Base-by-base conservation (phyloP, 2,797 vertebrate species). In the Urocyon cinereoargenteus region DNA sequence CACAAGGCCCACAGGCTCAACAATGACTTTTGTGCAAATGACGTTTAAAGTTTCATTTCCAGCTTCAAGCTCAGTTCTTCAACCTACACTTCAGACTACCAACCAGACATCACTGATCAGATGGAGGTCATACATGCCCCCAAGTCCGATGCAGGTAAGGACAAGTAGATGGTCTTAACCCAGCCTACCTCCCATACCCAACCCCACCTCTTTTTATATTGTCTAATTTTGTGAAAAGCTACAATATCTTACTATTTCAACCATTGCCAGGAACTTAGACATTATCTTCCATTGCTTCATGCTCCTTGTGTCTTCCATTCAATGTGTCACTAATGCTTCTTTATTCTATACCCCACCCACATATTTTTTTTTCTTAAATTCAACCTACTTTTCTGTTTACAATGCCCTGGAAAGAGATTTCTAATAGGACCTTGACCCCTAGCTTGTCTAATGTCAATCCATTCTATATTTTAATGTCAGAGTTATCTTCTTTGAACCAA, bases 131-230 rank as follows among this genome's bases (percentile, higher is more conserved):
- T 5, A 36, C 2, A 22, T n/a, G 5, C 1, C 22, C 21, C 6
- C 14, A 34, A 55, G 55, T 55, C 78, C 83, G 81, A 0, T 14
- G 9, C 16, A 61, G 6, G 14, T 36, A 28, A 59, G 31, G 34
- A 78, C 21, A 22, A 61, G 1, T 24, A 57, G 16, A 4, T n/a
- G 77, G 5, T 10, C 62, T 90, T 87, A 73, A 22, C 28, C 53
- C 11, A 31, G 0, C 1, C 2, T 26, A 13, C 9, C 16, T 1
- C 10, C 5, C 19, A 40, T 18, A 24, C 22, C 3, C 18, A 77
- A 18, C 31, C 16, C 16, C 21, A 49, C 79, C 21, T 55, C 7
- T 31, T 90, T 84, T 31, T 79, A 8, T 49, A 36, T 45, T 45
- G 51, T 87, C 91, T 82, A 83, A 77, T 64, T 93, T 68, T 79